phyloP scores from a whole-genome alignment of 1,140 invertebrate genomes.

The Trialeurodes vaporariorum region DNA sequence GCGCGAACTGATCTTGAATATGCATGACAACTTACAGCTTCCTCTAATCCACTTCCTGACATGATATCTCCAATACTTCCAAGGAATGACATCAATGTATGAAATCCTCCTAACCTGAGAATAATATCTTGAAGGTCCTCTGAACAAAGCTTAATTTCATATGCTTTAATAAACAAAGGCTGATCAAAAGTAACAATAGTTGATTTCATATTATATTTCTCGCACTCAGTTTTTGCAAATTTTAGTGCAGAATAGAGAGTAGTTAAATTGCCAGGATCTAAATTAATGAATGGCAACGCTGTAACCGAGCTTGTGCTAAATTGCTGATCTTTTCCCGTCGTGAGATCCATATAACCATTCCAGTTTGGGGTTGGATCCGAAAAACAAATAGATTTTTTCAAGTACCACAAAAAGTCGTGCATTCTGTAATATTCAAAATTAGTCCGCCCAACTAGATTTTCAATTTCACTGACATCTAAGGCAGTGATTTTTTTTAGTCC shows the following conservation, averaged over 20 bases:
- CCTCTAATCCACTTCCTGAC: constrained; percentile 22
- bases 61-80: constrained; percentile 23
- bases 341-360: constrained; percentile 6
- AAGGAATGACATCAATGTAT: constrained; percentile 25
- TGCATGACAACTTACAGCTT: constrained; percentile 31
- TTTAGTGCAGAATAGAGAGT: not conserved
- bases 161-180: constrained; percentile 28
- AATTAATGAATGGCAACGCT: constrained; percentile 9
- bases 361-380: too few relatives aligned
- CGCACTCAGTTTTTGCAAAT: not conserved
- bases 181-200: constrained; percentile 31
- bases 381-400: not conserved
- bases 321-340: not conserved
- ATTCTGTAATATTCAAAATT: not conserved
- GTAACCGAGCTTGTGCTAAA: not conserved
- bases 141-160: constrained; percentile 14
- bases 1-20: constrained; percentile 30
- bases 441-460: not conserved
- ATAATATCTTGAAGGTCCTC: not conserved
- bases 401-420: not conserved
- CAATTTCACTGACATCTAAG: not conserved
- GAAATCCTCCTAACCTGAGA: constrained; percentile 25
- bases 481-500: not conserved
- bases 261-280: not conserved
- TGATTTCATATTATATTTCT: constrained; percentile 17